Conservation (phyloP, 2,113 vertebrate genomes). For the Triplophysa rosa region DNA sequence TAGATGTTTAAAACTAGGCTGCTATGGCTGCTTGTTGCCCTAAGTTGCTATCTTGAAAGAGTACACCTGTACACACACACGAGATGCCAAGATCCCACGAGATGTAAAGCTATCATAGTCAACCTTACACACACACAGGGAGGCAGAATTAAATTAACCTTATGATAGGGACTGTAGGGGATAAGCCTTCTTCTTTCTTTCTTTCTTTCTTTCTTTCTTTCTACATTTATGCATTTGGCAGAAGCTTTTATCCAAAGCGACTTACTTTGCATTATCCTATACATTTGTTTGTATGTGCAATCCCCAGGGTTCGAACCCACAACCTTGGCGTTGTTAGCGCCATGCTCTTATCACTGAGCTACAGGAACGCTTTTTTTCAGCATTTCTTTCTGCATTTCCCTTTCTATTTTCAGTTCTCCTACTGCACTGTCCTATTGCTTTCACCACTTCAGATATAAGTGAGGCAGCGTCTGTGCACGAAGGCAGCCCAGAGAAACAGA, state of each 20-base stretch:
- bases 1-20: neutral
- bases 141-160: neutral
- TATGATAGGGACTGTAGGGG: neutral
- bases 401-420: slow-evolving; percentile 53
- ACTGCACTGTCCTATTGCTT: slow-evolving; percentile 5
- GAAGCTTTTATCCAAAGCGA: no score
- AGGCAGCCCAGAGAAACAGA: no score
- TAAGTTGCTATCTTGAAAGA: slow-evolving; percentile 10
- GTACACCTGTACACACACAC: neutral
- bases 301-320: no score
- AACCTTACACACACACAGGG: neutral
- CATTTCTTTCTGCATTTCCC: neutral
- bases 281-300: no score
- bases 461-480: neutral
- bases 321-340: no score
- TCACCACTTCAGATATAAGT: slow-evolving; percentile 14
- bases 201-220: slow-evolving; percentile 5
- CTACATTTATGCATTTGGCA: slow-evolving; percentile 17
- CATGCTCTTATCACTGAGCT: no score
- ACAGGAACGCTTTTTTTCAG: no score
- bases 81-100: slow-evolving; percentile 1
- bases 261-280: no score
- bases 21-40: slow-evolving; percentile 7
- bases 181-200: slow-evolving; percentile 4
- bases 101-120: neutral